Conservation (phyloP, 1,140 invertebrate genomes). For the Eupeodes corollae region DNA sequence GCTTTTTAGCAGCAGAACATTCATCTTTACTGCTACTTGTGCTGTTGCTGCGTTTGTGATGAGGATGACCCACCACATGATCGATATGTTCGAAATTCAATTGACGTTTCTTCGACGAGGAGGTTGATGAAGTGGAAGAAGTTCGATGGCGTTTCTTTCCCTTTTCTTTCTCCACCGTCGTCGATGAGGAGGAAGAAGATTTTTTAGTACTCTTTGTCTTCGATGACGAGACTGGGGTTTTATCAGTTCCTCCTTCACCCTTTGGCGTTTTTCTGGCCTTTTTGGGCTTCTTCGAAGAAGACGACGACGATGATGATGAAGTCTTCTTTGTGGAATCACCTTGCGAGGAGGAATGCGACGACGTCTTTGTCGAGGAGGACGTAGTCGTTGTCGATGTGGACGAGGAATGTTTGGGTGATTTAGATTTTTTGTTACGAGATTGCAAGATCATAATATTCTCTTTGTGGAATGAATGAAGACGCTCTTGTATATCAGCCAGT, state of each 20-base stretch:
- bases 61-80: conserved; percentile 21
- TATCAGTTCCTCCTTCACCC: conserved; percentile 13
- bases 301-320: not conserved
- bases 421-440: conserved; percentile 45
- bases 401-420: conserved; percentile 19
- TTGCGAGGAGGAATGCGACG: conserved; percentile 9
- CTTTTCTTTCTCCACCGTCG: not conserved
- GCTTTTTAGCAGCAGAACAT: not conserved
- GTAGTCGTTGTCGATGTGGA: conserved; percentile 1
- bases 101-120: conserved; percentile 21
- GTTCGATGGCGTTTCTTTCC: conserved; percentile 17
- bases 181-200: conserved; percentile 1
- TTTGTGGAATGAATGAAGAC: conserved; percentile 46
- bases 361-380: not conserved
- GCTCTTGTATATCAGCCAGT: conserved; percentile 47
- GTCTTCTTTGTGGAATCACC: not conserved
- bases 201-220: conserved; percentile 3
- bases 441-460: conserved; percentile 47
- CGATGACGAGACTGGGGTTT: conserved; percentile 5
- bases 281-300: not conserved
- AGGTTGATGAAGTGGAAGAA: conserved; percentile 18
- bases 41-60: conserved; percentile 19
- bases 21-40: not conserved
- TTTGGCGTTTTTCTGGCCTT: conserved; percentile 3
- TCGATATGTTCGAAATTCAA: conserved; percentile 30